phyloP scores from a whole-genome alignment of 2,797 vertebrate species.

The Danio jaintianensis region DNA sequence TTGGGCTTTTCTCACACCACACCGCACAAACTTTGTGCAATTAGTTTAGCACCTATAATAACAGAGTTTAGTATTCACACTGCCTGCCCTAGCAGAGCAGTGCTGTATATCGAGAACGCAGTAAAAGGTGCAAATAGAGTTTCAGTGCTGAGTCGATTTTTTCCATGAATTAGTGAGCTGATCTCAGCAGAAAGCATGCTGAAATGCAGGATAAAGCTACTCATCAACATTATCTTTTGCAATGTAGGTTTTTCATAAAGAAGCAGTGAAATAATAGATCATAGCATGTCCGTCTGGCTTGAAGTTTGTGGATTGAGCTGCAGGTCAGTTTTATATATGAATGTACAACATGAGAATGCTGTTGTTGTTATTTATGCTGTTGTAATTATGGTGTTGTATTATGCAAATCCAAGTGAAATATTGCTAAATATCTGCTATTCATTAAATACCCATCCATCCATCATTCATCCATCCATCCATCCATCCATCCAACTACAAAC shows the following conservation, averaged over 20 bases:
- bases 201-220: background rate
- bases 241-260: background rate
- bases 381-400: too few species aligned
- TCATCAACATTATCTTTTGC: slow-evolving; percentile 11
- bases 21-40: background rate
- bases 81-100: background rate
- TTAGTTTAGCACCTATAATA: slow-evolving; percentile 30
- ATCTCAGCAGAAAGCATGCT: background rate
- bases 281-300: background rate
- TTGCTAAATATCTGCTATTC: background rate
- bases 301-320: background rate
- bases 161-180: background rate
- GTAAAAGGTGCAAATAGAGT: background rate
- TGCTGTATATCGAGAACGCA: background rate
- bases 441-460: background rate
- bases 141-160: background rate
- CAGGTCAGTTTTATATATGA: too few species aligned
- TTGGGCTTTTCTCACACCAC: slow-evolving; percentile 15
- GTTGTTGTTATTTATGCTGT: too few species aligned
- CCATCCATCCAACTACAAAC: too few species aligned
- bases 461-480: too few species aligned
- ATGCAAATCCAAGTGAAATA: too few species aligned
- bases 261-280: background rate
- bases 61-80: background rate
- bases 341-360: too few species aligned